Evolutionary conservation across 2,113 vertebrate species (phyloP).

Genomic region (Phyllostomus hastatus): DNA sequence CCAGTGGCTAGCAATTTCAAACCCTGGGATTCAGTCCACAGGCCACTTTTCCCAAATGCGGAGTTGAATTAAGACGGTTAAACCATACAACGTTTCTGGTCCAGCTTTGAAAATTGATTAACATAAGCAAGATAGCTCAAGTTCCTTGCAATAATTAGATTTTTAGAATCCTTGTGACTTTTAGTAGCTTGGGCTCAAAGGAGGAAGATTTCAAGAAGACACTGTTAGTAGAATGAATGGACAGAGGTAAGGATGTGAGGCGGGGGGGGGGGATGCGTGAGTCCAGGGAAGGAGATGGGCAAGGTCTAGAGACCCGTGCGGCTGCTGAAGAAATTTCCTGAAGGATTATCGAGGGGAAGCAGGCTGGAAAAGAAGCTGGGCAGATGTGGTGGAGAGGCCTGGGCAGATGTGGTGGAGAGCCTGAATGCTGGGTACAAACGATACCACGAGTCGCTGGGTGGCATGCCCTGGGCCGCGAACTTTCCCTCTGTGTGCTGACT

Average conservation of each 20-base stretch:
- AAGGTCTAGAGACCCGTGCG: not conserved
- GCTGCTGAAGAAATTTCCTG: not conserved
- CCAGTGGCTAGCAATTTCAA: not conserved
- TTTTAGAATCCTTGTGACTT: not conserved
- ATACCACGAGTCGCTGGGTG: fast-evolving
- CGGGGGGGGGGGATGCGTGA: no score
- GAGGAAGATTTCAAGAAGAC: not conserved
- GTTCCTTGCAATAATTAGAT: not conserved
- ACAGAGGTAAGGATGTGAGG: not conserved
- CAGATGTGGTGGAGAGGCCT: not conserved
- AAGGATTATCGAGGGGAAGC: not conserved
- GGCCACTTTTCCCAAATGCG: not conserved
- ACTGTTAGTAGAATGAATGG: not conserved
- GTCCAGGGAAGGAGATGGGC: not conserved
- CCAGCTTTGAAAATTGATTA: not conserved
- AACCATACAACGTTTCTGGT: not conserved
- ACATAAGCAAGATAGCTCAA: not conserved
- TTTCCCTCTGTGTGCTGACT: not conserved
- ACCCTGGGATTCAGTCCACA: not conserved
- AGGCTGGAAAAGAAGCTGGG: not conserved
- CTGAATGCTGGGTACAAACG: not conserved
- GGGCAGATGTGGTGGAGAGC: not conserved
- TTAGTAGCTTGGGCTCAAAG: not conserved
- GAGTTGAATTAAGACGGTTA: not conserved
- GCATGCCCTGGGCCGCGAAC: not conserved